Percentiles rank a stretch among this genome's conserved stretches.
Conservation (phyloP, 2,888 invertebrate genomes). For the Ennomos fuscantarius region DNA sequence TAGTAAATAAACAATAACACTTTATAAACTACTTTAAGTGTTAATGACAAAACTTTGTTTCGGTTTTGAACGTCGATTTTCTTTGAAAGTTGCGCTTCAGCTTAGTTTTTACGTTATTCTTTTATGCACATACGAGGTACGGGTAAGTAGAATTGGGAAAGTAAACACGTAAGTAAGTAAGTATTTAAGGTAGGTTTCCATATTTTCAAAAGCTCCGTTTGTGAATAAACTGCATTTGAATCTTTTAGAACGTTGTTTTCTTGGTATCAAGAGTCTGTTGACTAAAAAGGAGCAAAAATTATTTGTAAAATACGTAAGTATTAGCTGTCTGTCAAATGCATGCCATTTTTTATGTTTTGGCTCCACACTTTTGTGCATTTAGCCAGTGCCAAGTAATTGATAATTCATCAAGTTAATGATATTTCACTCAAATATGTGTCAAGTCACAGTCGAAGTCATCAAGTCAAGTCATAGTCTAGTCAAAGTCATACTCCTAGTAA, state of each 20-base stretch:
- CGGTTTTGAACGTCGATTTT: conserved; percentile 10
- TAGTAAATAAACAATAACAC: conserved; percentile 43
- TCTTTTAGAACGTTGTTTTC: conserved; percentile 33
- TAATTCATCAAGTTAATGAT: too few species aligned
- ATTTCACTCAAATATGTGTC: too few species aligned
- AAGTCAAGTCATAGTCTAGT: too few species aligned
- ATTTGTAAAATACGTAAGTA: background rate
- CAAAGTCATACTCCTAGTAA: too few species aligned
- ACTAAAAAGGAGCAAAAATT: background rate
- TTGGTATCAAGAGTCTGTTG: background rate
- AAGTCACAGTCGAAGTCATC: too few species aligned
- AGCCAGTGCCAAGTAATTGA: too few species aligned
- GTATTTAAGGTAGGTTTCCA: conserved; percentile 20
- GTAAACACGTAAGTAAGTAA: conserved; percentile 15
- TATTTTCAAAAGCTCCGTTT: conserved; percentile 18
- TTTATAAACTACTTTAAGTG: conserved; percentile 37
- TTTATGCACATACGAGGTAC: conserved; percentile 5
- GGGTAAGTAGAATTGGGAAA: background rate
- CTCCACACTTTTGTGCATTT: too few species aligned
- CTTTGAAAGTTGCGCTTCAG: conserved; percentile 8
- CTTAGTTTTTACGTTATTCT: background rate
- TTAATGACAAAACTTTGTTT: conserved; percentile 26
- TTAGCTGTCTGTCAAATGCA: conserved; percentile 18
- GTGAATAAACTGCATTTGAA: conserved; percentile 32
- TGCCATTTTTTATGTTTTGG: too few species aligned